These are phyloP conservation scores for Xenentodon cancila DNA, from an alignment of 2,797 vertebrate genomes.

Conservation along the genomic window DNA sequence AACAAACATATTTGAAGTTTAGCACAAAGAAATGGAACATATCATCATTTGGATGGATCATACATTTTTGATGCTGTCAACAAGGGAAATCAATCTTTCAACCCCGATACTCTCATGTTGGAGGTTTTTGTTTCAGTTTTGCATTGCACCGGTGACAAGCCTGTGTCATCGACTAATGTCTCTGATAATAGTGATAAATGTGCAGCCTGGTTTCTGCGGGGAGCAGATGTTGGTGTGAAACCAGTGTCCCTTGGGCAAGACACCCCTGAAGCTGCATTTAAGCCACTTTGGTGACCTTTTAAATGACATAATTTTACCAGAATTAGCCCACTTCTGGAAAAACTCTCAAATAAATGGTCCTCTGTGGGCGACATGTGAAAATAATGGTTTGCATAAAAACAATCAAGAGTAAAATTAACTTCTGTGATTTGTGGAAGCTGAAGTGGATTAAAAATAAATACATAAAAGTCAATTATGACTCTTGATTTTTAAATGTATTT, in stretches of 20 bases:
- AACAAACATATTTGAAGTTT: too few relatives aligned
- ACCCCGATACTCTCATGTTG: background rate
- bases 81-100: constrained; percentile 8
- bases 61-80: constrained; percentile 6
- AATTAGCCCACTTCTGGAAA: constrained; percentile 17
- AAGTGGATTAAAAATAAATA: too few relatives aligned
- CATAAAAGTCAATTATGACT: too few relatives aligned
- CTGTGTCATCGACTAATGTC: constrained; percentile 38
- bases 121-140: constrained; percentile 3
- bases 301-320: constrained; percentile 57
- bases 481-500: too few relatives aligned
- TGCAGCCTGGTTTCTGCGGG: constrained; percentile 45
- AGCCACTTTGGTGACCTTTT: constrained; percentile 51
- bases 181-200: constrained; percentile 63
- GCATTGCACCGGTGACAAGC: constrained; percentile 1
- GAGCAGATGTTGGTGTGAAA: constrained; percentile 67
- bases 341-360: too few relatives aligned
- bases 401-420: background rate
- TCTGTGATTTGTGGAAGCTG: background rate
- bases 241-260: constrained; percentile 56
- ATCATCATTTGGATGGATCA: constrained; percentile 16
- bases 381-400: too few relatives aligned
- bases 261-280: constrained; percentile 54
- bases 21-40: too few relatives aligned
- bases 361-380: too few relatives aligned